Evolutionary conservation across 2,113 vertebrate species (phyloP).

Genomic region (Orcinus orca): DNA sequence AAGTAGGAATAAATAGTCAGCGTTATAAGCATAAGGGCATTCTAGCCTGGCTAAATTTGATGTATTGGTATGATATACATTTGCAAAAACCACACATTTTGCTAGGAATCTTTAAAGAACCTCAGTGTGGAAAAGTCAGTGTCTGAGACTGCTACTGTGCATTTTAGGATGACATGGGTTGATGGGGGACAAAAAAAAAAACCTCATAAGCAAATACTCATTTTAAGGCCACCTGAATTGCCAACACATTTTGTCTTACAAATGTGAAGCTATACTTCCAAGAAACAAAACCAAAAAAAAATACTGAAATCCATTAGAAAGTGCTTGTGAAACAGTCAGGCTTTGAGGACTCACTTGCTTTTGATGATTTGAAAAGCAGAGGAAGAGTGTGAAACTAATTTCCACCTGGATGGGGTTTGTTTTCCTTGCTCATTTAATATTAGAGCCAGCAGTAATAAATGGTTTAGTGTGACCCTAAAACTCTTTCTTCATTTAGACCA

Average conservation of each 20-base stretch:
- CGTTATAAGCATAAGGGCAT: background rate
- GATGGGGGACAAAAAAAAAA: background rate
- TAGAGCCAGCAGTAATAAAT: background rate
- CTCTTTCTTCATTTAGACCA: conserved; percentile 23
- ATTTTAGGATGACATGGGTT: background rate
- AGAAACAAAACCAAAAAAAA: background rate
- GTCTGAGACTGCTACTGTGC: background rate
- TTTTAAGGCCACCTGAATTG: background rate
- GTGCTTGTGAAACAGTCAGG: background rate
- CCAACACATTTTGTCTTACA: background rate
- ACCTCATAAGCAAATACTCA: background rate
- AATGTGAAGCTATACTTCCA: background rate
- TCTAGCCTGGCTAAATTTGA: background rate
- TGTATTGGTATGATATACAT: background rate
- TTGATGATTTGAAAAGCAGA: conserved; percentile 28
- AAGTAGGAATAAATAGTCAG: background rate
- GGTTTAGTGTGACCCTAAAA: background rate
- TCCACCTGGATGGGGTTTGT: background rate
- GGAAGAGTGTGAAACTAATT: conserved; percentile 6
- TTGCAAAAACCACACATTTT: background rate
- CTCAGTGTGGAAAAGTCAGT: background rate
- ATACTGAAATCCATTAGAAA: conserved; percentile 19
- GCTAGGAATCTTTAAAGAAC: background rate
- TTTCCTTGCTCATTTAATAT: conserved; percentile 3
- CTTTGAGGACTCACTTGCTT: background rate